Conservation (phyloP, 2,113 vertebrate genomes). For the Progne subis region DNA sequence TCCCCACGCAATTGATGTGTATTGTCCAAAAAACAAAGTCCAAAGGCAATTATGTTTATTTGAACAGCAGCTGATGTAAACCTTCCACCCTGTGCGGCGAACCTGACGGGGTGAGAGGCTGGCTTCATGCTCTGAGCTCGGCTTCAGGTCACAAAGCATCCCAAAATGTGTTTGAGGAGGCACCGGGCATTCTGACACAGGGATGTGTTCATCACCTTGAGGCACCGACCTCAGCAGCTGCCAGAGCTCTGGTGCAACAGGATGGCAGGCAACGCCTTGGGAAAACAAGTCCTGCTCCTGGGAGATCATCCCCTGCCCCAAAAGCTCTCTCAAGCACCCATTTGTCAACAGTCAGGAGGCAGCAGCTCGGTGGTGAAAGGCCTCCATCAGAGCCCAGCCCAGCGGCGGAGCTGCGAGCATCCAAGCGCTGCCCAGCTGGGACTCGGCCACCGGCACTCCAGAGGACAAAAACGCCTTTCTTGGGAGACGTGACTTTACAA, state of each 20-base stretch:
- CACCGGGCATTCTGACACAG: accelerated
- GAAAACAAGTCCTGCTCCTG: neutral
- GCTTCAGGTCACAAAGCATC: neutral
- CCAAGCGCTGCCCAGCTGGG: neutral
- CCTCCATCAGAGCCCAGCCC: neutral
- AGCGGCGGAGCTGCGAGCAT: neutral
- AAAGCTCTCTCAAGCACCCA: neutral
- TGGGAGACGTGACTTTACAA: neutral
- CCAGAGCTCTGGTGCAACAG: neutral
- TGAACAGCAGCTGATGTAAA: neutral
- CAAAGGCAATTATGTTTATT: neutral
- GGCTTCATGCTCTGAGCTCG: accelerated
- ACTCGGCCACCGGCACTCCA: neutral
- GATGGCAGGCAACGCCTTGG: neutral
- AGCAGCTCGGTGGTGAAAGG: neutral
- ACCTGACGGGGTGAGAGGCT: accelerated
- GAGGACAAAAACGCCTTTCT: neutral
- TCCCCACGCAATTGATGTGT: neutral
- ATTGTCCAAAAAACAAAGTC: neutral
- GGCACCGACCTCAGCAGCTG: neutral
- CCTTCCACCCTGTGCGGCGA: neutral
- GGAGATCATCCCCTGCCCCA: neutral
- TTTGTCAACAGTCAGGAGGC: neutral
- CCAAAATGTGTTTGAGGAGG: neutral
- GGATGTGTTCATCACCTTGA: neutral